Conservation (phyloP, 1,140 invertebrate genomes). For the Cotesia chilonis region DNA sequence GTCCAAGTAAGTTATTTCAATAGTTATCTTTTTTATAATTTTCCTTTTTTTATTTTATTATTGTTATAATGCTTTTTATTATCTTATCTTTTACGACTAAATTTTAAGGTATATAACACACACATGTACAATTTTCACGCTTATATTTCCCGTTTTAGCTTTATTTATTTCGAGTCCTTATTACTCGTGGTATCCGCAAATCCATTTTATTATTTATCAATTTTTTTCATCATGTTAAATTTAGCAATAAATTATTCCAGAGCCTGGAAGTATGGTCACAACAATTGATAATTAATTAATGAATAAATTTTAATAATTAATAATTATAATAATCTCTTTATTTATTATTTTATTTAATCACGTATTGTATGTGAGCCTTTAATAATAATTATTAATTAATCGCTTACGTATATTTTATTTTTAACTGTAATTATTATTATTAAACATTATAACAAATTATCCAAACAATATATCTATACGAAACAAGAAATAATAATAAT, state of each 20-base stretch:
- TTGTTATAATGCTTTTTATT: conserved; percentile 32
- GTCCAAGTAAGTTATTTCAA: conserved; percentile 54
- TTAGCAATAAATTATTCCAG: too few species aligned
- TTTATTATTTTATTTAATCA: too few species aligned
- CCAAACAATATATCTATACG: too few species aligned
- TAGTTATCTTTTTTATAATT: neutral
- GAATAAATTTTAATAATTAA: neutral
- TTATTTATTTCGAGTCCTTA: too few species aligned
- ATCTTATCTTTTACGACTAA: conserved; percentile 45
- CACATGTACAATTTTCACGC: conserved; percentile 57
- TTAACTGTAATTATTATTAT: too few species aligned
- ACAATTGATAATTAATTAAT: neutral
- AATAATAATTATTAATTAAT: too few species aligned
- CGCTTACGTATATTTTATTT: too few species aligned
- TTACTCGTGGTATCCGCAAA: conserved; percentile 2
- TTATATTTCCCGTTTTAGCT: conserved; percentile 11
- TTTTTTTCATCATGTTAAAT: conserved; percentile 12
- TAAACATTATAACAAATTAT: too few species aligned
- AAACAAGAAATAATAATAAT: too few species aligned
- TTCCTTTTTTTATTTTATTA: conserved; percentile 42
- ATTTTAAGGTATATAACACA: conserved; percentile 57
- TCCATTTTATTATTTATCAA: conserved; percentile 2
- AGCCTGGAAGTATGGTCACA: too few species aligned
- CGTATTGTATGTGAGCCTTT: too few species aligned
- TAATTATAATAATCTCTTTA: too few species aligned